Evolutionary conservation across 2,888 invertebrate genomes (phyloP).

Genomic region (Cephalotes varians): DNA sequence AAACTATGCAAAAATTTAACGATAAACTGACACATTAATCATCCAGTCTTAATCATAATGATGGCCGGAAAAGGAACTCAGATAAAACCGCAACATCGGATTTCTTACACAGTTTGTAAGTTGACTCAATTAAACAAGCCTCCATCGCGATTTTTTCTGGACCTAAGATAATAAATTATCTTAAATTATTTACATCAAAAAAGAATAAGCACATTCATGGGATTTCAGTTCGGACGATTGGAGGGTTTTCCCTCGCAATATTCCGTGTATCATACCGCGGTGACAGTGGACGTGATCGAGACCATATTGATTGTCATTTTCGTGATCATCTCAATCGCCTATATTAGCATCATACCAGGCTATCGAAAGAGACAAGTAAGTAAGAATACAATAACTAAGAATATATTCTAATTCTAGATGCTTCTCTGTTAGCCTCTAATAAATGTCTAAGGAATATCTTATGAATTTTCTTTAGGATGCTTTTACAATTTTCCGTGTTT

Average conservation of each 20-base stretch:
- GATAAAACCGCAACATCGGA: neutral
- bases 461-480: too few relatives aligned
- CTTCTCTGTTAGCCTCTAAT: too few relatives aligned
- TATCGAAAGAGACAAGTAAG: slow-evolving; percentile 74
- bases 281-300: slow-evolving; percentile 86
- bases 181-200: neutral
- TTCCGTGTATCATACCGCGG: slow-evolving; percentile 82
- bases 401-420: too few relatives aligned
- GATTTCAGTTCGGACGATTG: slow-evolving; percentile 73
- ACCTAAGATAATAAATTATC: neutral
- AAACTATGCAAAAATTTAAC: too few relatives aligned
- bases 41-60: too few relatives aligned
- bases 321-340: slow-evolving; percentile 83
- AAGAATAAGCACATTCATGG: slow-evolving; percentile 32
- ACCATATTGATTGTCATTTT: slow-evolving; percentile 85
- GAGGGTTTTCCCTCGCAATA: slow-evolving; percentile 86
- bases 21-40: too few relatives aligned
- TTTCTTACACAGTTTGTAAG: neutral
- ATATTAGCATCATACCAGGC: slow-evolving; percentile 83
- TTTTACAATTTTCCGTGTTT: too few relatives aligned
- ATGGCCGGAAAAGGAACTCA: slow-evolving; percentile 35
- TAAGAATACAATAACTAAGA: slow-evolving; percentile 1
- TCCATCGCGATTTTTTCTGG: too few relatives aligned
- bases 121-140: neutral
- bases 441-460: too few relatives aligned